Percentiles rank a stretch among this genome's conserved stretches.
phyloP scores from a whole-genome alignment of 2,797 vertebrate species.

The Simalia tracyae region DNA sequence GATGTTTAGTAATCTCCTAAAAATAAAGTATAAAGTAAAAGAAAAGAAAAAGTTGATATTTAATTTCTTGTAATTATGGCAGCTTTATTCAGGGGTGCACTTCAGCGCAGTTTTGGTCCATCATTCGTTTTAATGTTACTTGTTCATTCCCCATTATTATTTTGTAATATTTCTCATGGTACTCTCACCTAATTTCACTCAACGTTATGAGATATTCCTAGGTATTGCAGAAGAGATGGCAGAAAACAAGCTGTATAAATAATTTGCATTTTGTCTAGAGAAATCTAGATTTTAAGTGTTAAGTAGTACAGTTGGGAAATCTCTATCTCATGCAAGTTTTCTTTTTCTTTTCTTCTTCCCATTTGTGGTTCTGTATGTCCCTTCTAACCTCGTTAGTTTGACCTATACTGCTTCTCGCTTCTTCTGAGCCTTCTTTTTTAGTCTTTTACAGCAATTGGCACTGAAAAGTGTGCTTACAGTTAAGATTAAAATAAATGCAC shows the following conservation, averaged over 20 bases:
- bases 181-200: neutral
- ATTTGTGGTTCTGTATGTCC: neutral
- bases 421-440: neutral
- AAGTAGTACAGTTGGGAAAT: neutral
- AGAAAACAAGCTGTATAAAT: neutral
- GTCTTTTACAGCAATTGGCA: neutral
- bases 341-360: neutral
- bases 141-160: accelerated
- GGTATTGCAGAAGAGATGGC: conserved; percentile 15
- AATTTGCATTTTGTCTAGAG: neutral
- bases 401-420: neutral
- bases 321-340: neutral
- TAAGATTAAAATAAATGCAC: neutral
- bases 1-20: neutral
- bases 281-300: neutral
- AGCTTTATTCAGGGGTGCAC: neutral
- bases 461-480: neutral
- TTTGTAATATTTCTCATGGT: neutral
- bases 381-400: neutral
- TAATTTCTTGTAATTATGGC: conserved; percentile 23
- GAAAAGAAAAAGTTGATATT: accelerated
- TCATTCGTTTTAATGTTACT: conserved; percentile 13
- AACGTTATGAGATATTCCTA: neutral
- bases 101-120: neutral
- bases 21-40: neutral